phyloP scores from a whole-genome alignment of 2,113 vertebrate genomes.

The Amia ocellicauda region DNA sequence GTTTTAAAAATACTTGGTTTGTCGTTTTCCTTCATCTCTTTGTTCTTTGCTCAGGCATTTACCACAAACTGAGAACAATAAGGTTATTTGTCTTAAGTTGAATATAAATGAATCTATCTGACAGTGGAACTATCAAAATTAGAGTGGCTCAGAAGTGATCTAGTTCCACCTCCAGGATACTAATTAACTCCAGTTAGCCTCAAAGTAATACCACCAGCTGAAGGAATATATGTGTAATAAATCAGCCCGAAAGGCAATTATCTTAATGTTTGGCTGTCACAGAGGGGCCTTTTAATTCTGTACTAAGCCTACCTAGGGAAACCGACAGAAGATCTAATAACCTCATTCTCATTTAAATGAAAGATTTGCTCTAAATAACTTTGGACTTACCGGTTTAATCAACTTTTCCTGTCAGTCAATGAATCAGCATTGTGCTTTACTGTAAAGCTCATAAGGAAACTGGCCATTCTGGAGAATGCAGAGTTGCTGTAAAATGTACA shows the following conservation, averaged over 20 bases:
- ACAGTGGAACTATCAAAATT: background rate
- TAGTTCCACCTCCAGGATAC: constrained; percentile 4
- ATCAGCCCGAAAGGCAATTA: background rate
- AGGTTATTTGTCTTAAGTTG: too few species aligned
- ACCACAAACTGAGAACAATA: background rate
- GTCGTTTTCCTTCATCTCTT: background rate
- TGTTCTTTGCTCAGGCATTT: background rate
- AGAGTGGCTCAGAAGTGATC: constrained; percentile 1
- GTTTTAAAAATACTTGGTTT: too few species aligned
- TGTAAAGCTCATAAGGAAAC: too few species aligned
- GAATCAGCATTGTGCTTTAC: too few species aligned
- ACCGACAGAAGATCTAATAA: too few species aligned
- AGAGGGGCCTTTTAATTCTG: background rate
- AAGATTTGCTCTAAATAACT: too few species aligned
- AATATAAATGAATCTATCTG: background rate
- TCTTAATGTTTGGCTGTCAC: background rate
- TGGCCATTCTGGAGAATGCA: too few species aligned
- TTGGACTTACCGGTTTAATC: too few species aligned
- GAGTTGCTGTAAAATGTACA: too few species aligned
- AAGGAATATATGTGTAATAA: background rate
- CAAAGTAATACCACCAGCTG: background rate
- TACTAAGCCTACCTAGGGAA: too few species aligned
- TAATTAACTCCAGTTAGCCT: constrained; percentile 8
- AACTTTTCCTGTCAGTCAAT: too few species aligned
- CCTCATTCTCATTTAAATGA: too few species aligned